phyloP scores from a whole-genome alignment of 2,113 vertebrate genomes.

The Gymnogyps californianus region DNA sequence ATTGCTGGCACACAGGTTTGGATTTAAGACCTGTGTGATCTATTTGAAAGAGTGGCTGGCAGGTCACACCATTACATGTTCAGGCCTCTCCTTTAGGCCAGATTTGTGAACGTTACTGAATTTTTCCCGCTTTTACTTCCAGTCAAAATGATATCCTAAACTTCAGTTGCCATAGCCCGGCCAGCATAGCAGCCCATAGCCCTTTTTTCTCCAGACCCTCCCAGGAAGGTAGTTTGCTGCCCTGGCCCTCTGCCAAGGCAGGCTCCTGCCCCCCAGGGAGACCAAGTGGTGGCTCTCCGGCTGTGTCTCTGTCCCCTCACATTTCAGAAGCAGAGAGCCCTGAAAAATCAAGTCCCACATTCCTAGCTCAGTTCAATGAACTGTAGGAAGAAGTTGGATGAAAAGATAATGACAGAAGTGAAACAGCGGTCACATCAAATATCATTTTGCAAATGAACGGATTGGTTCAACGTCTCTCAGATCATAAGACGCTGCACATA shows the following conservation, averaged over 20 bases:
- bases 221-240: neutral
- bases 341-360: neutral
- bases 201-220: neutral
- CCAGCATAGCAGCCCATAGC: neutral
- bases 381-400: neutral
- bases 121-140: neutral
- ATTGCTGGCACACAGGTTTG: neutral
- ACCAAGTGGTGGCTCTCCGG: neutral
- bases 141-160: neutral
- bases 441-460: neutral
- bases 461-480: neutral
- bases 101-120: neutral
- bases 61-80: neutral
- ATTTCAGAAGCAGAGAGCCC: neutral
- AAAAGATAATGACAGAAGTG: neutral
- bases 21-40: neutral
- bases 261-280: neutral
- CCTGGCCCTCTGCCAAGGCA: neutral
- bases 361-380: neutral
- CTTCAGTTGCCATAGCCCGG: neutral
- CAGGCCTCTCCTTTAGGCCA: neutral
- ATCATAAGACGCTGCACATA: neutral
- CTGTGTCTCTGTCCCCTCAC: neutral
- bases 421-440: neutral
- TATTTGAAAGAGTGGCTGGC: neutral